Conservation (phyloP, 2,113 vertebrate genomes). For the Corythaixoides concolor region DNA sequence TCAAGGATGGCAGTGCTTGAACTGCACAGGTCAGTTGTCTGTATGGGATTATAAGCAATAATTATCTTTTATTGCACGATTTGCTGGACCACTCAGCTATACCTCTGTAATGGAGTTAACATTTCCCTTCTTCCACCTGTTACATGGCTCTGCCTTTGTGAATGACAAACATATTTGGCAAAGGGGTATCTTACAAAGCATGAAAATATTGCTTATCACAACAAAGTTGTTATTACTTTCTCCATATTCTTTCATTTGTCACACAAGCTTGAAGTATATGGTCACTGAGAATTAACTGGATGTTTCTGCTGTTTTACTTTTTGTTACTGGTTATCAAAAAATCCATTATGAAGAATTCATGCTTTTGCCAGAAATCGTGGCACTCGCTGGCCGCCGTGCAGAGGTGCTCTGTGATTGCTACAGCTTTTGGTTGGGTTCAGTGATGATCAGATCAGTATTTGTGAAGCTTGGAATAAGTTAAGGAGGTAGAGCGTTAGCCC, state of each 20-base stretch:
- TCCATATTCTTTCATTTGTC: neutral
- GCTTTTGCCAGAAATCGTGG: neutral
- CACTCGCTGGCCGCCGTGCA: accelerated
- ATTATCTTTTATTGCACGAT: neutral
- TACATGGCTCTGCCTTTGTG: neutral
- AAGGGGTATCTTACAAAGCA: neutral
- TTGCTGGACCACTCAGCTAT: neutral
- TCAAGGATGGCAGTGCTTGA: neutral
- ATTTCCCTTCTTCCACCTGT: neutral
- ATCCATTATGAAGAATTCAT: neutral
- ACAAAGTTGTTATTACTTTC: neutral
- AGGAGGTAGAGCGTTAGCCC: neutral
- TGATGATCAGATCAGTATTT: neutral
- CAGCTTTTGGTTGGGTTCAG: neutral
- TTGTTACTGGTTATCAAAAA: neutral
- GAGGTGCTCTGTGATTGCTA: neutral
- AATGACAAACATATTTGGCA: neutral
- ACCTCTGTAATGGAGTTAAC: neutral
- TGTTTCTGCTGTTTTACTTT: neutral
- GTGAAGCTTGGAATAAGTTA: neutral
- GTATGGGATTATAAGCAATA: neutral
- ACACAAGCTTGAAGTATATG: neutral
- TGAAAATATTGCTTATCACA: neutral
- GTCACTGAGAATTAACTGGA: neutral
- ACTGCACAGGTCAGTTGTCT: neutral